Base-by-base conservation (phyloP, 64 coral and sea anemone species). In the Astreopora myriophthalma region DNA sequence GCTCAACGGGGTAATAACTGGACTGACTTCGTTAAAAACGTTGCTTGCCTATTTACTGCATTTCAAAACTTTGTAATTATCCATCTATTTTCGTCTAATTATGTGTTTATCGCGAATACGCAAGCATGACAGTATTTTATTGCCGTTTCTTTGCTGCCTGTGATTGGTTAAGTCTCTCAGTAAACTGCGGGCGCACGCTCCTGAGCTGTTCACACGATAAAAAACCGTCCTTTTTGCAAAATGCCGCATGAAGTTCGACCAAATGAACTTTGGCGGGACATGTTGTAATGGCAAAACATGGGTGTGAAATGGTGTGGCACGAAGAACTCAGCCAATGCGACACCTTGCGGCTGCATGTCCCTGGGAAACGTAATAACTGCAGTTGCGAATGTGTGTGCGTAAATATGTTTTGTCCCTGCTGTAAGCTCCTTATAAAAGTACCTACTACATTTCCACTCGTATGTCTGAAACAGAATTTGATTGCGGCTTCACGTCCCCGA, bases 181-280 rank as follows among this genome's bases (percentile, higher is more conserved):
- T 81, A 27, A 81, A 44, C 44, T 81, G 78, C 44, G 42, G 78
- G 78, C 22, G 52, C 78, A 82, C 78, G 78, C 78, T 82, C 52
- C 19, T 46, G 78, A 82, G 44, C 52, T 82, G 40, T 82, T 82
- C 78, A 82, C 52, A 51, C 22, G 52, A 82, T 3, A 57, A 82
- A 82, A 62, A 31, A n/a, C n/a, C 78, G 78, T 33, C 44, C 78
- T 62, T 82, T 82, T 82, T 33, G 52, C 78, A 82, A 4, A 38
- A 82, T 82, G 78, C 78, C 78, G n/a, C 40, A 82, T 82, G n/a
- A 82, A 82, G 78, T 82, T 82, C 78, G 9, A 82, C 78, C 44
- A 82, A 51, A 82, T 81, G 78, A 81, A 69, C 66, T 26, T 24
- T 26, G n/a, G 7, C 66, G 30, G 30, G 66, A 69, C 66, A 69